Base-by-base conservation (phyloP, 2,113 vertebrate species). In the Syngnathus floridae region DNA sequence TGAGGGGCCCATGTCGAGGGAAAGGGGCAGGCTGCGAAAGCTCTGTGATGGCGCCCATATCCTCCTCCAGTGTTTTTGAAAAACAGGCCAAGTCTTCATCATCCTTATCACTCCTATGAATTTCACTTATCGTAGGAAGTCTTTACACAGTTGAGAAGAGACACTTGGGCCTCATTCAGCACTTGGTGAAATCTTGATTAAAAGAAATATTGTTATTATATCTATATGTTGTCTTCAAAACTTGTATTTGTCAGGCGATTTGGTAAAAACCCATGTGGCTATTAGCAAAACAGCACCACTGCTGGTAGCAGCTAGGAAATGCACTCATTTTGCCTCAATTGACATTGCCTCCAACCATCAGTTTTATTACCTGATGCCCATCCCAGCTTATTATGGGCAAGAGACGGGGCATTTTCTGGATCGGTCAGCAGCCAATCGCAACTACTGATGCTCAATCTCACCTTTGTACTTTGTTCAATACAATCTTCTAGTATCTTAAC, bases 31-130 rank as follows among this genome's bases (percentile, higher is more conserved):
- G 82, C 72, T 86, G 86, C n/a, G 86, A 84, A 31, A 89, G 83
- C 69, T 83, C 83, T 51, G 61, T 82, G 41, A 91, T 87, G 66
- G 86, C 88, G 66, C 83, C 77, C 40, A 80, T 7, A 16, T 87
- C 88, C 14, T 87, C 72, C 59, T 88, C 75, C 76, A 85, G 73
- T n/a, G 69, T 79, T 43, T 87, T 78, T 45, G 41, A 14, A 14
- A 14, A 45, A 16, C 40, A 31, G 36, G 10, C 66, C 66, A 0
- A 38, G n/a, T 67, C 63, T 17, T 21, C 60, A 0, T 78, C 70
- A 40, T 69, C 76, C 0, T 35, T 4, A 40, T 64, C 8, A 0
- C 72, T 69, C 67, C 89, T 87, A 43, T 82, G 81, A 62, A 66
- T 64, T 62, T 88, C 82, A 0, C 12, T 73, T 61, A 88, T 89